Percentiles rank a stretch among this genome's conserved stretches.
Conservation (phyloP, 1,140 invertebrate species). For the Mactra quadrangularis region DNA sequence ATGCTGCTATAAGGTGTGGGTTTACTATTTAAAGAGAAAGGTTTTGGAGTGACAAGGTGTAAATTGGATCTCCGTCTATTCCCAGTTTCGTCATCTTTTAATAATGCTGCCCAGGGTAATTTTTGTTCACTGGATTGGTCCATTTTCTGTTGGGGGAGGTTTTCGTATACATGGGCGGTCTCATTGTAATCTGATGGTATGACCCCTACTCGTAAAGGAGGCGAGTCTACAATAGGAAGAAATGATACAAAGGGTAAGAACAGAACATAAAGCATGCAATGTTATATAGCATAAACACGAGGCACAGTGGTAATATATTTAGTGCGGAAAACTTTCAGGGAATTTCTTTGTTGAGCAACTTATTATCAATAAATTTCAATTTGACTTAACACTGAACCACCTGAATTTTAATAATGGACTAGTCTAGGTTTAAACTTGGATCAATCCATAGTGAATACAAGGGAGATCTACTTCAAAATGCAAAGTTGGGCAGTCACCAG, state of each 20-base stretch:
- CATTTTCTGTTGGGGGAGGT: constrained; percentile 64
- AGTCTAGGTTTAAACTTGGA: too few species aligned
- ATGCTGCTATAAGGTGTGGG: constrained; percentile 62
- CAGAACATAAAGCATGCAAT: constrained; percentile 40
- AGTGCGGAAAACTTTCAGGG: too few species aligned
- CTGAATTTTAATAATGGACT: too few species aligned
- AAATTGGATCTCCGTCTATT: constrained; percentile 61
- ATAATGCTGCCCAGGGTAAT: constrained; percentile 41
- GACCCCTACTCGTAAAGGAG: constrained; percentile 43
- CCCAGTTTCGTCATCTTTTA: constrained; percentile 32
- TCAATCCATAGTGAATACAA: too few species aligned
- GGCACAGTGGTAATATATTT: constrained; percentile 7
- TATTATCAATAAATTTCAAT: too few species aligned
- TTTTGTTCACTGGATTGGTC: constrained; percentile 7
- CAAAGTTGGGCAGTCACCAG: too few species aligned
- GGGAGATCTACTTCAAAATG: too few species aligned
- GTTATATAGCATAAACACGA: constrained; percentile 9
- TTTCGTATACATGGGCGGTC: constrained; percentile 71
- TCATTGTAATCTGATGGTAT: constrained; percentile 45
- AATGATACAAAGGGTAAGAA: constrained; percentile 42
- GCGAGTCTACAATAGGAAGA: constrained; percentile 49
- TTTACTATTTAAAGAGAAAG: constrained; percentile 72
- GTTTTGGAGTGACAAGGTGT: constrained; percentile 72
- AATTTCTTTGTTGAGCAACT: too few species aligned
- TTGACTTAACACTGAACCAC: too few species aligned